phyloP scores from a whole-genome alignment of 1,140 invertebrate species.

The Dermatophagoides farinae region DNA sequence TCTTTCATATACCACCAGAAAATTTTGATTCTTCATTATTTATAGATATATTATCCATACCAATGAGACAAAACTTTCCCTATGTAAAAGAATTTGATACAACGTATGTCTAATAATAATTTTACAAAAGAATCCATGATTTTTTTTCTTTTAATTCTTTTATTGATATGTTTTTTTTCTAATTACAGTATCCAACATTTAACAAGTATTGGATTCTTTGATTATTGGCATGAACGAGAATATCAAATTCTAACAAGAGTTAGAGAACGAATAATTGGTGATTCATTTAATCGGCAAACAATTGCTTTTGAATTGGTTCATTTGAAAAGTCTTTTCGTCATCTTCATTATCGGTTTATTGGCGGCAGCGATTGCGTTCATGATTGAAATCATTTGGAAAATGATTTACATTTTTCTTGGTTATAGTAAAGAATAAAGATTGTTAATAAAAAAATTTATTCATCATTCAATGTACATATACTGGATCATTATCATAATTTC shows the following conservation, averaged over 20 bases:
- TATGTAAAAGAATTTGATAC: background rate
- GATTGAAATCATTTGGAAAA: no score
- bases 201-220: background rate
- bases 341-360: no score
- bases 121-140: background rate
- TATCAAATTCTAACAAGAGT: background rate
- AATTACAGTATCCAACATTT: background rate
- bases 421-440: no score
- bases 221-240: background rate
- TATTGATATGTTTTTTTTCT: no score
- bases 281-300: background rate
- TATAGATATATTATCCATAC: background rate
- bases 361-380: no score
- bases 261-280: background rate
- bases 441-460: background rate
- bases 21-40: background rate
- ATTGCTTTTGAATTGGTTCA: background rate
- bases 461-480: constrained; percentile 9
- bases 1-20: background rate
- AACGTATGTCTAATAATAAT: background rate
- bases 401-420: no score
- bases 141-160: background rate
- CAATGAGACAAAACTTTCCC: background rate
- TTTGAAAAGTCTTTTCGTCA: no score
- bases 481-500: constrained; percentile 12